phyloP scores from a whole-genome alignment of 1,140 invertebrate species.

The Matsumurasca onukii region DNA sequence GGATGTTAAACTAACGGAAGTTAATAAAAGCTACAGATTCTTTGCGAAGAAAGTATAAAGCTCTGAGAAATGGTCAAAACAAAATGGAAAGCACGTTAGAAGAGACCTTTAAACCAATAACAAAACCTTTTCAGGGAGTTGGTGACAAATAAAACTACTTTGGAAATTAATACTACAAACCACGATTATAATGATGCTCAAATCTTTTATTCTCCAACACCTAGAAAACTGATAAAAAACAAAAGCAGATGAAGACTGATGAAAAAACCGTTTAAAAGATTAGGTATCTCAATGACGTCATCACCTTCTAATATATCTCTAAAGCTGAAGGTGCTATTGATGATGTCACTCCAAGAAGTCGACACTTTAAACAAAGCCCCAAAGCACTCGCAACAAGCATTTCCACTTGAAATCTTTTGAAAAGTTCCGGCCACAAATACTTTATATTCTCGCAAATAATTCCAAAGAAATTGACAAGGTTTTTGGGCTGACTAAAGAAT shows the following conservation, averaged over 20 bases:
- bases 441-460: background rate
- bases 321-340: background rate
- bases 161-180: background rate
- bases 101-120: slow-evolving; percentile 7
- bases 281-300: background rate
- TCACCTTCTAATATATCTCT: background rate
- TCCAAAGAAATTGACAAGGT: background rate
- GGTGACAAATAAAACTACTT: background rate
- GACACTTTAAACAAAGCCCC: background rate
- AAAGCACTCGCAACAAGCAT: background rate
- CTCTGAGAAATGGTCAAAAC: too few species aligned
- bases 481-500: background rate
- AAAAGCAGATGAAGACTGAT: background rate
- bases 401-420: background rate
- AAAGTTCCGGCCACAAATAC: background rate
- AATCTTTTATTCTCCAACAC: background rate
- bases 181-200: background rate
- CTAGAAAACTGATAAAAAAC: background rate
- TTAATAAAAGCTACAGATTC: too few species aligned
- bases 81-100: background rate
- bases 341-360: background rate
- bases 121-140: background rate
- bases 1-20: too few species aligned
- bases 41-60: too few species aligned
- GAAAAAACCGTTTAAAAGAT: background rate